Evolutionary conservation across 2,888 invertebrate genomes (phyloP).

Genomic region (Meandrusa payeni): DNA sequence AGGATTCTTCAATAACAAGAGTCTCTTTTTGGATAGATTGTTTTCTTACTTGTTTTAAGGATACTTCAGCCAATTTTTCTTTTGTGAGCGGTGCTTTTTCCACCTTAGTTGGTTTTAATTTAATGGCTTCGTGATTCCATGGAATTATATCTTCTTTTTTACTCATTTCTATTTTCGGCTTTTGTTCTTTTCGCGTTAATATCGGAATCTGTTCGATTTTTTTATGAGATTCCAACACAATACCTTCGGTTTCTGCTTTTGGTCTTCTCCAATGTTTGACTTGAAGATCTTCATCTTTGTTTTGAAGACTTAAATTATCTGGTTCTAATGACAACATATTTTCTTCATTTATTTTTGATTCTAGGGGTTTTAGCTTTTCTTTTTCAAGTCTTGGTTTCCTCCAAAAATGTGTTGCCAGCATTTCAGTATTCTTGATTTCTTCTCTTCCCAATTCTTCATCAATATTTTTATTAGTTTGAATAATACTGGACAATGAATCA

Average conservation of each 20-base stretch:
- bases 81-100: constrained; percentile 76
- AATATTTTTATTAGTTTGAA: constrained; percentile 30
- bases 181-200: constrained; percentile 13
- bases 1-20: constrained; percentile 73
- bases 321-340: constrained; percentile 21
- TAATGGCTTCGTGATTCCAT: constrained; percentile 84
- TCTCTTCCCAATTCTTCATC: constrained; percentile 25
- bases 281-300: constrained; percentile 12
- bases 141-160: constrained; percentile 59
- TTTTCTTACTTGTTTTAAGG: constrained; percentile 57
- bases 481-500: constrained; percentile 32
- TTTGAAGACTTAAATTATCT: constrained; percentile 7
- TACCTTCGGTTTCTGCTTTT: constrained; percentile 29
- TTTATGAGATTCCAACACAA: constrained; percentile 18
- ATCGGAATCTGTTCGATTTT: constrained; percentile 8
- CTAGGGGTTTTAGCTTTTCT: constrained; percentile 13
- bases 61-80: constrained; percentile 74
- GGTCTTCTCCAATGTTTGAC: constrained; percentile 30
- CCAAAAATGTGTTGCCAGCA: constrained; percentile 25
- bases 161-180: constrained; percentile 26
- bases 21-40: constrained; percentile 56
- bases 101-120: constrained; percentile 81
- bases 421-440: constrained; percentile 8
- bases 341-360: constrained; percentile 23
- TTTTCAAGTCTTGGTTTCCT: constrained; percentile 32